Evolutionary conservation across 1,140 invertebrate species (phyloP).

Genomic region (Propsilocerus akamusi): DNA sequence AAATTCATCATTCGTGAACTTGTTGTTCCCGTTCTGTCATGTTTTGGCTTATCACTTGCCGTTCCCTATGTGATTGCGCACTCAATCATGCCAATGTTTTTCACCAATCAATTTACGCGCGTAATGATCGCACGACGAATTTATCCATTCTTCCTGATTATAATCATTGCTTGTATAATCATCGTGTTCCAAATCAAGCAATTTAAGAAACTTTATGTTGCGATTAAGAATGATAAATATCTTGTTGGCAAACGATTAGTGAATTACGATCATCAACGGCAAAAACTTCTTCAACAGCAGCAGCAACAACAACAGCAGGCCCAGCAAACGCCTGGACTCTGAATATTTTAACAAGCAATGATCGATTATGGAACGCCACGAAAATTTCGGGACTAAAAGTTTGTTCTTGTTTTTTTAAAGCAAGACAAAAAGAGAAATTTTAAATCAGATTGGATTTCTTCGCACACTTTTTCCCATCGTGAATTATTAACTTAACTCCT

Average conservation of each 20-base stretch:
- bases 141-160: slow-evolving; percentile 73
- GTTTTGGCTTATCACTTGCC: slow-evolving; percentile 70
- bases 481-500: too few relatives aligned
- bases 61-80: slow-evolving; percentile 79
- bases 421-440: too few relatives aligned
- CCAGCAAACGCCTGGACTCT: too few relatives aligned
- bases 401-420: too few relatives aligned
- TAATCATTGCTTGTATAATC: slow-evolving; percentile 44
- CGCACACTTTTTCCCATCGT: too few relatives aligned
- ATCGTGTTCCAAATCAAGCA: slow-evolving; percentile 65
- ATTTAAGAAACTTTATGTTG: slow-evolving; percentile 86
- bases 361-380: too few relatives aligned
- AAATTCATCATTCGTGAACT: slow-evolving; percentile 68
- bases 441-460: too few relatives aligned
- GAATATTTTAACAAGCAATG: too few relatives aligned
- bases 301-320: slow-evolving; percentile 8
- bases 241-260: slow-evolving; percentile 85
- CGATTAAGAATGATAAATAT: slow-evolving; percentile 99
- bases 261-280: slow-evolving; percentile 76
- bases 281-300: slow-evolving; percentile 28
- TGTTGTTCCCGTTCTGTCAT: slow-evolving; percentile 74
- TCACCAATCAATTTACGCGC: slow-evolving; percentile 47
- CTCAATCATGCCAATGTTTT: slow-evolving; percentile 61
- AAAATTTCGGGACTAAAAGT: too few relatives aligned
- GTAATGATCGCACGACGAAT: slow-evolving; percentile 70